phyloP scores from a whole-genome alignment of 2,113 vertebrate species.

The zebrafish (Danio rerio) region DNA sequence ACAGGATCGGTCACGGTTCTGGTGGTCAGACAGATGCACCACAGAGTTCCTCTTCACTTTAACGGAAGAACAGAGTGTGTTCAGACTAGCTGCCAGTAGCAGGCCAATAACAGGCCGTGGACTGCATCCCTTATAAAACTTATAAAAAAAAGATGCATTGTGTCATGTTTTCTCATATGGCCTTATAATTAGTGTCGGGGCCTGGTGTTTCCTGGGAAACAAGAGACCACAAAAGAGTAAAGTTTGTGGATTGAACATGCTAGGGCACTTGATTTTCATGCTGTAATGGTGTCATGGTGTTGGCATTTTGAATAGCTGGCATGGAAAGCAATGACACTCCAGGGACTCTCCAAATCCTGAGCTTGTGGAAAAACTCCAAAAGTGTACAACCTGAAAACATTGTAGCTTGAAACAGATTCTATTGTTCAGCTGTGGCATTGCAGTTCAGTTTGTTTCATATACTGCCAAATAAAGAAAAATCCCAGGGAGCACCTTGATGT shows the following conservation, averaged over 20 bases:
- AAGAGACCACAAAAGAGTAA: slow-evolving; percentile 32
- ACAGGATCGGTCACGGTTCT: slow-evolving; percentile 45
- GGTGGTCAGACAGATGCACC: slow-evolving; percentile 35
- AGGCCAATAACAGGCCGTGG: slow-evolving; percentile 25
- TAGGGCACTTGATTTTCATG: slow-evolving; percentile 67
- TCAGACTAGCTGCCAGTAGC: slow-evolving; percentile 29
- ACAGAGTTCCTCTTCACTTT: slow-evolving; percentile 31
- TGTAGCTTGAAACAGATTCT: neutral
- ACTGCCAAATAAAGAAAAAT: neutral
- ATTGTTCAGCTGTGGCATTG: neutral
- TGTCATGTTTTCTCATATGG: slow-evolving; percentile 36
- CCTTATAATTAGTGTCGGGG: slow-evolving; percentile 24
- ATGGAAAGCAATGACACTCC: slow-evolving; percentile 54
- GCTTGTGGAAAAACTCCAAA: slow-evolving; percentile 15
- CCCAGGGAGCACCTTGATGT: too few relatives aligned
- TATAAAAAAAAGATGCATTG: slow-evolving; percentile 58
- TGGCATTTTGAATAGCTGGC: slow-evolving; percentile 65
- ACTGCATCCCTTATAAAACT: slow-evolving; percentile 38
- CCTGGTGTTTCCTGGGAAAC: slow-evolving; percentile 54
- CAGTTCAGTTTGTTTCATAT: neutral
- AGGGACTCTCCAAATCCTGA: slow-evolving; percentile 30
- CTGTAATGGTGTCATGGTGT: slow-evolving; percentile 48
- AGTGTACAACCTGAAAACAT: slow-evolving; percentile 39
- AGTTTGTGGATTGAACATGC: slow-evolving; percentile 60
- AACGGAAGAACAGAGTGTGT: slow-evolving; percentile 8